These are phyloP conservation scores for Aphidoletes aphidimyza DNA, from an alignment of 2,888 invertebrate genomes.

Conservation along the genomic window DNA sequence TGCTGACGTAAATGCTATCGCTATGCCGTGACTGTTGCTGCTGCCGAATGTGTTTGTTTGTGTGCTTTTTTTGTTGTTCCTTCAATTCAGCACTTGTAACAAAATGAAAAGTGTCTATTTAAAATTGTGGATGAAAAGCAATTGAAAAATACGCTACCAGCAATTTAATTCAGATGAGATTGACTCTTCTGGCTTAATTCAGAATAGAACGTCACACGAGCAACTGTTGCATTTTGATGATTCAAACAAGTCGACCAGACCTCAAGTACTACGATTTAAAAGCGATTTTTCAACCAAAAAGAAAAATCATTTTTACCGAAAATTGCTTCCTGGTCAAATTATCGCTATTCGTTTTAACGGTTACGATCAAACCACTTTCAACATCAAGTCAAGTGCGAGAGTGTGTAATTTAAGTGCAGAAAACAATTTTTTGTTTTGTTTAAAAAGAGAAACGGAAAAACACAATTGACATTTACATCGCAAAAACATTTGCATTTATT, in stretches of 20 bases:
- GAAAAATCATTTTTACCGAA: too few relatives aligned
- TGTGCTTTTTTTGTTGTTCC: neutral
- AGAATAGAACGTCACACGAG: neutral
- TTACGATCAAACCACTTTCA: too few relatives aligned
- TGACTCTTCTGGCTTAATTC: neutral
- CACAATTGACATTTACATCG: neutral
- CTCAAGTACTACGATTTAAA: neutral
- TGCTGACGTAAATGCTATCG: constrained; percentile 42
- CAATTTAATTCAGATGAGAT: neutral
- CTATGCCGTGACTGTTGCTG: neutral
- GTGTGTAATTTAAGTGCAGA: too few relatives aligned
- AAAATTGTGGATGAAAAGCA: constrained; percentile 47
- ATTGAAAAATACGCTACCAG: neutral
- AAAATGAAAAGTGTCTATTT: constrained; percentile 32
- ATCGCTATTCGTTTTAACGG: too few relatives aligned
- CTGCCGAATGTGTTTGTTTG: neutral
- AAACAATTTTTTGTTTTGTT: neutral
- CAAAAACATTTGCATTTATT: neutral
- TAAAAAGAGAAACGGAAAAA: neutral
- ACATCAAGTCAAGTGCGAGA: too few relatives aligned
- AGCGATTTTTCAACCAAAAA: neutral
- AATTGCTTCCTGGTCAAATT: neutral
- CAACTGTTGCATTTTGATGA: constrained; percentile 9
- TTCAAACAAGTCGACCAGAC: neutral
- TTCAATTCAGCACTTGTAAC: neutral